phyloP scores from a whole-genome alignment of 2,113 vertebrate genomes.

The Hystrix brachyura region DNA sequence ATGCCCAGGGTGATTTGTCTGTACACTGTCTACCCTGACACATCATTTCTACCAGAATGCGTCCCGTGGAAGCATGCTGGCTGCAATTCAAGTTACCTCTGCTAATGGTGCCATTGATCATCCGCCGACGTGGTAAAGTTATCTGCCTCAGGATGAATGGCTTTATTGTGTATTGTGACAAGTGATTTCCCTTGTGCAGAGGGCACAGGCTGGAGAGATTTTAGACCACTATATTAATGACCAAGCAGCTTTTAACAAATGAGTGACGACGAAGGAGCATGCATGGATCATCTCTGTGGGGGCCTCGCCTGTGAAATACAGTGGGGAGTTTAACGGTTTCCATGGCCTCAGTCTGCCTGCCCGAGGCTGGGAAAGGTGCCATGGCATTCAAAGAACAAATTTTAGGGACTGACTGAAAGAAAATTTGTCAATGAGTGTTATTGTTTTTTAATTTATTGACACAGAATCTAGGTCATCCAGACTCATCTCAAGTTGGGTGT shows the following conservation, averaged over 20 bases:
- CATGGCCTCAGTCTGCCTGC: accelerated
- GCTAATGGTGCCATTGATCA: conserved; percentile 64
- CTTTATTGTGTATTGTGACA: conserved; percentile 58
- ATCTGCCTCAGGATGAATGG: conserved; percentile 24
- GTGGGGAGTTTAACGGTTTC: not conserved
- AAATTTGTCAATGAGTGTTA: not conserved
- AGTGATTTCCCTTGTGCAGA: conserved; percentile 43
- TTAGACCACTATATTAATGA: conserved; percentile 45
- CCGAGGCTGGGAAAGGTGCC: not conserved
- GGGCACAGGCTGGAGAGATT: conserved; percentile 15
- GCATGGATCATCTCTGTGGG: not conserved
- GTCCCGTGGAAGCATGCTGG: not conserved
- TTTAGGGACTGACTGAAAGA: not conserved
- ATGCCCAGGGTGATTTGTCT: not conserved
- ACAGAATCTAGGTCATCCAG: not conserved
- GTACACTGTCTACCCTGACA: conserved; percentile 14
- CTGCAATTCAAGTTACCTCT: conserved; percentile 39
- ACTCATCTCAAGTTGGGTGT: not conserved
- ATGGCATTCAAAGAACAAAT: not conserved
- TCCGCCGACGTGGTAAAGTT: not conserved
- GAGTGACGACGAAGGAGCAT: not conserved
- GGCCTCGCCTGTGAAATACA: not conserved
- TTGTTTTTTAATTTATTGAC: not conserved
- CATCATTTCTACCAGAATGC: conserved; percentile 29
- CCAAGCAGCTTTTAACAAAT: not conserved